Evolutionary conservation across 2,888 invertebrate species (phyloP), one percentile per base, ranked within the genome.

Genomic region (Hemithea aestivaria): DNA sequence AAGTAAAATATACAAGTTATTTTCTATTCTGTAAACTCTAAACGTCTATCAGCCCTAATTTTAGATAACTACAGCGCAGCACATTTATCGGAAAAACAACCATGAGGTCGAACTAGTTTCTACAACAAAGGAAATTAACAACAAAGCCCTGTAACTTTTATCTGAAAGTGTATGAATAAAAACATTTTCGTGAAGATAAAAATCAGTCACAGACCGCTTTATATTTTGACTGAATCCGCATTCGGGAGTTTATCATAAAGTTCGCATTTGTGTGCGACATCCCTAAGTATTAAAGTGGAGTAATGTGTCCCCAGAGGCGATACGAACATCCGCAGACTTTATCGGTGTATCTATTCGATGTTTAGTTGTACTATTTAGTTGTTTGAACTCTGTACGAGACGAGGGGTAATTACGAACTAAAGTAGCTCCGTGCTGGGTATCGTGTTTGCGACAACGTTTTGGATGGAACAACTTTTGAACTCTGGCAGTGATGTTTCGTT

Each of bases 301-400:
- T 70, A 70, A 73, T 73, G 66, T 66, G 53, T 64, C 70, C 63
- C 73, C 52, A 29, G 63, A 47, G 73, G 67, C 62, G 49, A 54
- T 50, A 52, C 53, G 50, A 62, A 55, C 57, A 59, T 57, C 55
- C 56, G 63, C 41, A 56, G 63, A 63, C 58, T 72, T 68, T 63
- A 67, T 62, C 66, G 58, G 53, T n/a, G 51, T 53, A 62, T 64
- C 58, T 57, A 57, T 65, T 62, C 51, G 47, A 53, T 53, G 54
- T 51, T 57, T 52, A 49, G 51, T 53, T 20, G 35, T 24, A 32
- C 29, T 26, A 36, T 41, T 41, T 16, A 35, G 49, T 50, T 51
- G 50, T 53, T 53, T 55, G 48, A 56, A 51, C 46, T 41, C 32
- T 39, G 42, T 10, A 42, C 42, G 48, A 51, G 48, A 38, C 43